phyloP scores from a whole-genome alignment of 2,113 vertebrate genomes.

The Oreochromis spilurus region DNA sequence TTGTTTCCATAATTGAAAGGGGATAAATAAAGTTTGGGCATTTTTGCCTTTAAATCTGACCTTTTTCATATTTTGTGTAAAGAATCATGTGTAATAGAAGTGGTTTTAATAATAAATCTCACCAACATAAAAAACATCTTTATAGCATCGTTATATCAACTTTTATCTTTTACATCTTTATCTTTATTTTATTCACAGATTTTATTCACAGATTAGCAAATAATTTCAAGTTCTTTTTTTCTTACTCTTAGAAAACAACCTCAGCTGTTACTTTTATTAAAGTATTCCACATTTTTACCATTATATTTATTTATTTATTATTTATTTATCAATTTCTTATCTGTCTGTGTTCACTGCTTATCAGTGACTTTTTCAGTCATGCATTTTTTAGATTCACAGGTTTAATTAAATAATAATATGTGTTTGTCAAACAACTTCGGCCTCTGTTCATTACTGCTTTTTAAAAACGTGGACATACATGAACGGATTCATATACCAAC shows the following conservation, averaged over 20 bases:
- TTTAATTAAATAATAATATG: neutral
- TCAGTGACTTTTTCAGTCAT: neutral
- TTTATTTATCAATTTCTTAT: neutral
- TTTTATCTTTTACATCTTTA: neutral
- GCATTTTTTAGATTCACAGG: neutral
- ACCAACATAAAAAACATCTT: neutral
- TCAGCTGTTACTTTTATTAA: neutral
- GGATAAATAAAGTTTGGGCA: neutral
- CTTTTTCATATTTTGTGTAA: neutral
- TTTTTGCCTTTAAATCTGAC: neutral
- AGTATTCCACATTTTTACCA: neutral
- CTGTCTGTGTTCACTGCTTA: neutral
- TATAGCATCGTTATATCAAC: neutral
- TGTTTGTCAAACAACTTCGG: neutral
- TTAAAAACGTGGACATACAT: neutral
- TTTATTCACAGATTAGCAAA: neutral
- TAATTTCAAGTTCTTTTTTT: neutral
- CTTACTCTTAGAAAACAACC: neutral
- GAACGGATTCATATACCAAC: neutral
- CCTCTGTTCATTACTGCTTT: neutral
- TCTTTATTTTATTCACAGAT: neutral
- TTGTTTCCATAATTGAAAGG: neutral
- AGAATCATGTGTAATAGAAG: neutral
- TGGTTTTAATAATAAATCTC: constrained; percentile 13
- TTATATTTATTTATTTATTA: neutral